Base-by-base conservation (phyloP, 2,888 invertebrate genomes). In the Salpingus planirostris region DNA sequence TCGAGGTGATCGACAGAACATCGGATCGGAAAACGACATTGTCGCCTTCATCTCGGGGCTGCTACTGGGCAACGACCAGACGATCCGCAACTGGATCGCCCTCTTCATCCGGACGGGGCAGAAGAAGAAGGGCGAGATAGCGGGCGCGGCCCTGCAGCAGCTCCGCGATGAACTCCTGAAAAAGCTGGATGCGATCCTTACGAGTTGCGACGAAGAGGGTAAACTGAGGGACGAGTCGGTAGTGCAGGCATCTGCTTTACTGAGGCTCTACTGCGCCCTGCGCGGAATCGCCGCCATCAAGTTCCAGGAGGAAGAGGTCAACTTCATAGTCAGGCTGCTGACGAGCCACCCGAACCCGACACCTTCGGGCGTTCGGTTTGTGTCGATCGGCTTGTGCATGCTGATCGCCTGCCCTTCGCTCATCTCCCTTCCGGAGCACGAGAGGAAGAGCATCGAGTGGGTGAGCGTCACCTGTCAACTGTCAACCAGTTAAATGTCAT, bases 221-320 rank as follows among this genome's bases (percentile, higher is more conserved):
- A 70, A 72, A 40, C 60, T 80, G 24, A 70, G 75, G 1, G 80
- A 82, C 44, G 71, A 71, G 23, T 70, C 71, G 49, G 79, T 81
- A 4, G 85, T 92, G 0, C 81, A 90, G 62, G 92, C 90, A 1
- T 88, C 91, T n/a, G 88, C 91, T 1, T 68, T 95, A 23, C 66
- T 95, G 13, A 71, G 93, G 24, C 70, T 96, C 0, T 93, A 93
- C 59, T 93, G 93, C 64, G 92, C 95, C 1, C 68, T 96, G 1
- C 74, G 91, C 48, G 92, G 91, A 25, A 90, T 95, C 34, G 93
- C 92, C 1, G 87, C 88, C 1, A 82, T 93, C 8, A 93, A 93
- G 76, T 86, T 88, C 56, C 86, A 86, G 57, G 95, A 95, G 57
- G 92, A 95, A 47, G 96, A 96, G 71, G 80, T 91, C 12, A 74